Conservation (phyloP, 1,140 invertebrate genomes). For the Apis florea region DNA sequence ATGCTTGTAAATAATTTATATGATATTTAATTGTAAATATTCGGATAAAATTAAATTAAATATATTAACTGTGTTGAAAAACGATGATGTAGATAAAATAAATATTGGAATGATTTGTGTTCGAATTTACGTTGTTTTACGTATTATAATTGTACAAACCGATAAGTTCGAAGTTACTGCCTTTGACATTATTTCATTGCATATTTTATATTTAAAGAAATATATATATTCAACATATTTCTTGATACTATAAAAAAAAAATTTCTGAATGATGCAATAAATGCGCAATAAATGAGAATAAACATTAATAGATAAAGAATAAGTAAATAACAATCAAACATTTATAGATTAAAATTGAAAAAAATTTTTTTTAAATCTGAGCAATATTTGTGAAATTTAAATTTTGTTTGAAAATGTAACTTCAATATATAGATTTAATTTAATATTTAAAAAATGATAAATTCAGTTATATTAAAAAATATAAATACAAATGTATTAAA, state of each 20-base stretch:
- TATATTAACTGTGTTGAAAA: not conserved
- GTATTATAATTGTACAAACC: not conserved
- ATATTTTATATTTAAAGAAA: conserved; percentile 3
- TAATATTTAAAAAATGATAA: not conserved
- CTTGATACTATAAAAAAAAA: not conserved
- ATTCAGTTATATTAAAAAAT: not conserved
- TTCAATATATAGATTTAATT: too few relatives aligned
- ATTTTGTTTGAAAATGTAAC: too few relatives aligned
- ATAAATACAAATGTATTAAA: not conserved
- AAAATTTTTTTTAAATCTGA: not conserved
- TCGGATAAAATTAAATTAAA: too few relatives aligned
- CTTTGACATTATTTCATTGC: not conserved
- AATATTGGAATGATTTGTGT: not conserved
- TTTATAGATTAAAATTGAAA: not conserved
- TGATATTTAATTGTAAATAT: not conserved
- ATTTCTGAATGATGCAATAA: not conserved
- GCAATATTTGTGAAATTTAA: not conserved
- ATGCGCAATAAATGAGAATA: not conserved
- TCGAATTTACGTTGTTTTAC: not conserved
- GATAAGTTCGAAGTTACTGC: not conserved
- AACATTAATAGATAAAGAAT: not conserved
- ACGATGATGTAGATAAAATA: not conserved
- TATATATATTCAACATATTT: not conserved
- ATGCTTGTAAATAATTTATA: not conserved
- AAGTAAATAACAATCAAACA: not conserved